Base-by-base conservation (phyloP, 2,797 vertebrate species). In the Agapornis canus region DNA sequence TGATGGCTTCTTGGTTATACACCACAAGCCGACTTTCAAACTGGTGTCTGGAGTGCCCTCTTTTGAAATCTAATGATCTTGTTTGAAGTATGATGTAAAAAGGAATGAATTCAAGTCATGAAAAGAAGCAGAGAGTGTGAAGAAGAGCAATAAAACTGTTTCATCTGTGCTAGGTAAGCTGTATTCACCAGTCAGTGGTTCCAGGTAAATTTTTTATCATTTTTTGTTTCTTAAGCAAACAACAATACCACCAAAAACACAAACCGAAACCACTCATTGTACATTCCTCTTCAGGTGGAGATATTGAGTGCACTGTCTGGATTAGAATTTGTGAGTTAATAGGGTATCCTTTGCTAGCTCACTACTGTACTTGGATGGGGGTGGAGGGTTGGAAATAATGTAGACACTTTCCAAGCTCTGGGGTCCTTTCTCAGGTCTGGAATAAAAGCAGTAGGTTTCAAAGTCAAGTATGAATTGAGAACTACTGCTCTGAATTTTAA, bases 331-430 rank as follows among this genome's bases (percentile, higher is more conserved):
- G 11, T 35, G 29, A 39, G n/a, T 70, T 43, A 47, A 73, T 54
- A 13, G 4, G 6, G 3, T 10, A 5, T 68, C 5, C 22, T 64
- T 35, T 84, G 2, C 32, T 72, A 52, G 21, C 9, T 89, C 18
- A 21, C 14, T 83, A 1, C 15, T 23, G 7, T 61, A 13, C 21
- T 27, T 23, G 6, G 40, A 10, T 27, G 59, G 25, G 11, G 57
- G 35, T 11, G 39, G 16, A 25, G 35, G 17, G 25, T 5, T 2
- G 1, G 1, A 5, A 21, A 9, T 5, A 20, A 31, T 32, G 14
- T 37, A 31, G 42, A 23, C 0, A 2, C n/a, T 49, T 61, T 31
- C 47, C n/a, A 66, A 42, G 12, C 16, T 49, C 8, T 18, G 49
- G 20, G 14, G 3, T 12, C 17, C 13, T 43, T 61, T 37, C 25